phyloP scores from a whole-genome alignment of 2,888 invertebrate species.

The Aethes cnicana region DNA sequence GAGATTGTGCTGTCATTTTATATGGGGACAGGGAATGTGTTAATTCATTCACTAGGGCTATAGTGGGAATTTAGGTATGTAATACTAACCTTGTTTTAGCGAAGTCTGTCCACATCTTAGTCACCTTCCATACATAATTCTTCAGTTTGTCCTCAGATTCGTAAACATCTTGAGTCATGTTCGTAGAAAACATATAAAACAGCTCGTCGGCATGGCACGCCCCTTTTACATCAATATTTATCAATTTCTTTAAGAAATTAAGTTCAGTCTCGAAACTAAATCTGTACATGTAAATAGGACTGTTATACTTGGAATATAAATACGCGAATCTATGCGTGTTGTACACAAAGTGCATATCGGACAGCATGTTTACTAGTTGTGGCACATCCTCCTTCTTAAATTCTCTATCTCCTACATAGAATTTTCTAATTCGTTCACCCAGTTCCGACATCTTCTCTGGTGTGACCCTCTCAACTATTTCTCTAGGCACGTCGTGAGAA shows the following conservation, averaged over 20 bases:
- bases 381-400: constrained; percentile 34
- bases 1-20: too few species aligned
- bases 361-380: constrained; percentile 30
- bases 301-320: constrained; percentile 33
- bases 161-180: constrained; percentile 48
- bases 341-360: constrained; percentile 39
- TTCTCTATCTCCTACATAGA: constrained; percentile 37
- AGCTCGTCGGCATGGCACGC: constrained; percentile 68
- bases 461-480: constrained; percentile 33
- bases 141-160: constrained; percentile 44
- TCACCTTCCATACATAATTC: constrained; percentile 49
- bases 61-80: background rate
- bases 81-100: constrained; percentile 61
- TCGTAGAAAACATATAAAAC: constrained; percentile 59
- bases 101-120: constrained; percentile 68
- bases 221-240: constrained; percentile 41
- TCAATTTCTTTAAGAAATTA: constrained; percentile 40
- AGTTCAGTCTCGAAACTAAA: constrained; percentile 44
- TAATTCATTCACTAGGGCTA: too few species aligned
- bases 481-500: constrained; percentile 30
- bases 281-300: constrained; percentile 40
- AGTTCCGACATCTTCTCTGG: constrained; percentile 35
- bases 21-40: too few species aligned
- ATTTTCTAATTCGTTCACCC: constrained; percentile 40
- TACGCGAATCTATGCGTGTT: constrained; percentile 39